phyloP scores from a whole-genome alignment of 2,888 invertebrate genomes.

The Cryptus armator region DNA sequence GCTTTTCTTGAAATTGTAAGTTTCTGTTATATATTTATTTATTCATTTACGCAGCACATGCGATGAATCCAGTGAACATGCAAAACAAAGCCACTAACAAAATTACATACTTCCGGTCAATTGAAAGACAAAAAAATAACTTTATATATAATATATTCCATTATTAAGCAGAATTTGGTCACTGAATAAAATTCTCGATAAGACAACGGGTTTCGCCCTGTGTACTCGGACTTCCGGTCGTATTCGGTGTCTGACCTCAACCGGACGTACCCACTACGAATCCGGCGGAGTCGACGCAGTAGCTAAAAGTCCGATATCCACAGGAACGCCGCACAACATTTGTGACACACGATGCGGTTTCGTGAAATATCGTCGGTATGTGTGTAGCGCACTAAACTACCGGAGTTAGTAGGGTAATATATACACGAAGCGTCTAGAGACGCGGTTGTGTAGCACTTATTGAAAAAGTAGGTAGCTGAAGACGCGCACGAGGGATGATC shows the following conservation, averaged over 20 bases:
- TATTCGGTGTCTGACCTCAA: conserved; percentile 27
- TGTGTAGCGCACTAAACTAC: neutral
- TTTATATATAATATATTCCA: neutral
- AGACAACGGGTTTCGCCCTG: neutral
- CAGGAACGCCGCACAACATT: neutral
- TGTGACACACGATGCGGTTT: conserved; percentile 13
- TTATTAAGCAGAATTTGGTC: neutral
- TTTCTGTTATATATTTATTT: too few relatives aligned
- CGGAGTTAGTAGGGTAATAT: neutral
- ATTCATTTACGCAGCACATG: too few relatives aligned
- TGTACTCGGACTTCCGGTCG: neutral
- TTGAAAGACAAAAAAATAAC: neutral
- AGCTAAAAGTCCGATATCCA: neutral
- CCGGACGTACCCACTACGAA: neutral
- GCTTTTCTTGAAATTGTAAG: too few relatives aligned
- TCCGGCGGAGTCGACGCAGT: neutral
- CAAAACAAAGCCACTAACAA: too few relatives aligned
- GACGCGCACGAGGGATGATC: neutral
- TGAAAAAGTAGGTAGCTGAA: conserved; percentile 10
- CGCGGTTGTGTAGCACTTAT: neutral
- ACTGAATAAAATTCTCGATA: neutral
- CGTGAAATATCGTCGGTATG: conserved; percentile 10
- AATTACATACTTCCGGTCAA: neutral
- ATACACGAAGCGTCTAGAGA: neutral
- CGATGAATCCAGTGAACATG: too few relatives aligned